These are phyloP conservation scores for Apistogramma diplotaenia DNA, from an alignment of 2,113 vertebrate species.

Conservation along the genomic window DNA sequence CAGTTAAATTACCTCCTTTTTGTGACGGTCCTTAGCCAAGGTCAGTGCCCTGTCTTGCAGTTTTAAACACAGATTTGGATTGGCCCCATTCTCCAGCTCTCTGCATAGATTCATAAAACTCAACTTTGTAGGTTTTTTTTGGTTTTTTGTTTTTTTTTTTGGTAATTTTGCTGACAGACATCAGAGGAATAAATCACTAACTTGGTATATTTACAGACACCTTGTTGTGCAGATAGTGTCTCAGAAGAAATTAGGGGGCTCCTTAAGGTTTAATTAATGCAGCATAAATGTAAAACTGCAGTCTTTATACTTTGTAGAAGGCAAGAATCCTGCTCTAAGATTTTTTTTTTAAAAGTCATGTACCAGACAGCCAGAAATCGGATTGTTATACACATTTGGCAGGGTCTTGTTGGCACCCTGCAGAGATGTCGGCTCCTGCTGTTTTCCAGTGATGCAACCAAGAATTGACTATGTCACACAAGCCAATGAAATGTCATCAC, in stretches of 20 bases:
- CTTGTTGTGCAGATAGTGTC: background rate
- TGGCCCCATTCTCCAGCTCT: background rate
- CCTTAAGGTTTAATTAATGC: background rate
- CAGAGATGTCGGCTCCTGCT: background rate
- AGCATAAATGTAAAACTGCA: background rate
- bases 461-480: constrained; percentile 5
- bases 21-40: background rate
- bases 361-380: background rate
- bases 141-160: too few species aligned
- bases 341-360: background rate
- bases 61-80: background rate
- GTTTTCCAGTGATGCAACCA: background rate
- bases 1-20: background rate
- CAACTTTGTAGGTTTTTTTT: background rate
- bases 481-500: constrained; percentile 26
- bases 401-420: background rate
- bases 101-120: background rate
- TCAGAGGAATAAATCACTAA: background rate
- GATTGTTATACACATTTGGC: background rate
- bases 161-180: background rate
- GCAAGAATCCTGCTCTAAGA: background rate
- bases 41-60: background rate
- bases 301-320: background rate
- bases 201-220: background rate
- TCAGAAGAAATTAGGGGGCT: background rate